Conservation (phyloP, 2,888 invertebrate species). For the Scaptomyza polygonia region DNA sequence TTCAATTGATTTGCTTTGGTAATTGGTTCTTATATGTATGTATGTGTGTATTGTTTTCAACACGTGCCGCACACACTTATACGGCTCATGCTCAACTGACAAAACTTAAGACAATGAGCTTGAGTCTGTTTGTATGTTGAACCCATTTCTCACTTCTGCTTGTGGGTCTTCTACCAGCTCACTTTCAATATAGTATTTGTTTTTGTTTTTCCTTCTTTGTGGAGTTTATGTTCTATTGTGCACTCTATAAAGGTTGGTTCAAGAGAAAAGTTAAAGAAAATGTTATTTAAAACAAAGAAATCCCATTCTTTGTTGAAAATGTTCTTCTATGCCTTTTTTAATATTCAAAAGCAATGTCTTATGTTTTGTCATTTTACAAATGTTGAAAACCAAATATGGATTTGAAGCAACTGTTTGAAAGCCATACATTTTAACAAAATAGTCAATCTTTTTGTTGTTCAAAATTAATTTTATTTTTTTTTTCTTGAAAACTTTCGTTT, state of each 20-base stretch:
- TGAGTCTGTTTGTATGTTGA: conserved; percentile 39
- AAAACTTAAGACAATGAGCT: conserved; percentile 34
- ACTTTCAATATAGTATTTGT: conserved; percentile 54
- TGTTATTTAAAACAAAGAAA: too few relatives aligned
- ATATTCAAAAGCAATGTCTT: too few relatives aligned
- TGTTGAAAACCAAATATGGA: too few relatives aligned
- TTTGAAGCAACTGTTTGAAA: too few relatives aligned
- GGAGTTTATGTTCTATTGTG: conserved; percentile 6
- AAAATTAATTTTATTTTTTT: too few relatives aligned
- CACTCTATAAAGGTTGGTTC: conserved; percentile 10
- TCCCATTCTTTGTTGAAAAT: too few relatives aligned
- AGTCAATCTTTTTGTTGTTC: too few relatives aligned
- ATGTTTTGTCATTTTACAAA: too few relatives aligned
- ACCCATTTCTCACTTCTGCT: conserved; percentile 49
- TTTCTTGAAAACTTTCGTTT: too few relatives aligned
- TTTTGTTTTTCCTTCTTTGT: conserved; percentile 30
- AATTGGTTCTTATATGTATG: conserved; percentile 8
- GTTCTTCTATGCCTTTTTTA: too few relatives aligned
- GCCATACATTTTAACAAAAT: too few relatives aligned
- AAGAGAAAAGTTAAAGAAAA: background rate
- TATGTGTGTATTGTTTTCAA: conserved; percentile 2
- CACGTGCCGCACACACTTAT: conserved; percentile 53
- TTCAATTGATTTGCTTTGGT: conserved; percentile 48
- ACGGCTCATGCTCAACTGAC: conserved; percentile 26
- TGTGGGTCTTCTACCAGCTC: conserved; percentile 66